Evolutionary conservation across 2,797 vertebrate genomes (phyloP).

Genomic region (Eidolon dupreanum): DNA sequence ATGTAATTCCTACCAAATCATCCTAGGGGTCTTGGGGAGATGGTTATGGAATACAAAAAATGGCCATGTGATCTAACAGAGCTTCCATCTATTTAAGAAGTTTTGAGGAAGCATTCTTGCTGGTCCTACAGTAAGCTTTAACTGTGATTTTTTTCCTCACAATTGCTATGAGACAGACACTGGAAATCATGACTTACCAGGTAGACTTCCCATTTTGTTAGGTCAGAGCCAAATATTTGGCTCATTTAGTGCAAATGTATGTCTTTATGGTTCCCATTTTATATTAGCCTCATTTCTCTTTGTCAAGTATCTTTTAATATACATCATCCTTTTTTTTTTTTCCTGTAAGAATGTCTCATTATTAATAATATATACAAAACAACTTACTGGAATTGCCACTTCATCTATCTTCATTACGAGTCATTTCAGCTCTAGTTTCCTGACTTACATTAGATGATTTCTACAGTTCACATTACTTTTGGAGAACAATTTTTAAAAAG

Average conservation of each 20-base stretch:
- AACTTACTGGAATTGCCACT: background rate
- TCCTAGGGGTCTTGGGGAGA: background rate
- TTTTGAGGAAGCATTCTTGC: background rate
- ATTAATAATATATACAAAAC: background rate
- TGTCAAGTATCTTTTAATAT: background rate
- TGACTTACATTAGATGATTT: background rate
- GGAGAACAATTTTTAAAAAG: background rate
- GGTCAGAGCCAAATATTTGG: background rate
- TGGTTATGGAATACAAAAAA: background rate
- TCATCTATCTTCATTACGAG: background rate
- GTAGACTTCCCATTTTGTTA: background rate
- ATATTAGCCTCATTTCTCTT: background rate
- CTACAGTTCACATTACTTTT: background rate
- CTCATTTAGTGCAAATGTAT: background rate
- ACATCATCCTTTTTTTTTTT: background rate
- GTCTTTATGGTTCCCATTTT: background rate
- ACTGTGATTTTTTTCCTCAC: background rate
- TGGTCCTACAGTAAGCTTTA: background rate
- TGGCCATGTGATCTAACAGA: background rate
- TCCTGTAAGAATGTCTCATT: background rate
- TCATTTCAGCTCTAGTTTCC: background rate
- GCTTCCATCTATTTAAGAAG: no score
- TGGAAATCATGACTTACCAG: background rate
- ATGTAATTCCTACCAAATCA: background rate
- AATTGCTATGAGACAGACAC: background rate